Percentiles rank a stretch among this genome's conserved stretches.
phyloP scores from a whole-genome alignment of 2,797 vertebrate species.

The Lindbergichthys nudifrons region DNA sequence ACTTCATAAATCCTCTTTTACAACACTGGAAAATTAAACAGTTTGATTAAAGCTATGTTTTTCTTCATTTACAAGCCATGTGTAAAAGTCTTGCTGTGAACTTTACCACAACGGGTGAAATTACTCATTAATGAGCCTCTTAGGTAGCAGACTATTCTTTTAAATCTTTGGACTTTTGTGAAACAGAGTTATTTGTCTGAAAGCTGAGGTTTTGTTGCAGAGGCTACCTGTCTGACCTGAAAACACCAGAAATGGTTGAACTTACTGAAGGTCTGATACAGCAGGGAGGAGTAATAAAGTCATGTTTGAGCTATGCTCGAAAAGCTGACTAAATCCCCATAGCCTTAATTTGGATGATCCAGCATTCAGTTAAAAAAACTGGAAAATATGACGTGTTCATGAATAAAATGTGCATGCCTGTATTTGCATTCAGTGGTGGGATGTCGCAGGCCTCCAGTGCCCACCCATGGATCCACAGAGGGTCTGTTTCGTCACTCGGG shows the following conservation, averaged over 20 bases:
- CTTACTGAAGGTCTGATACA: conserved; percentile 16
- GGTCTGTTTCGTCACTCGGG: conserved; percentile 90
- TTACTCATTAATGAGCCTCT: conserved; percentile 58
- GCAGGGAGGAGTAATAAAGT: conserved; percentile 19
- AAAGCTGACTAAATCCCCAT: conserved; percentile 25
- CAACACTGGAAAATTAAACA: conserved; percentile 62
- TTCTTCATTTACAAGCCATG: conserved; percentile 57
- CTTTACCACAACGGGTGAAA: conserved; percentile 52
- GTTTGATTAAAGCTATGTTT: conserved; percentile 60
- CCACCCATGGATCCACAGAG: conserved; percentile 86
- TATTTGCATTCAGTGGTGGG: conserved; percentile 89
- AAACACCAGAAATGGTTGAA: conserved; percentile 23
- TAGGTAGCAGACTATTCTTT: conserved; percentile 29
- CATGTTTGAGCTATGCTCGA: conserved; percentile 13
- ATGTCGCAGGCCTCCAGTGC: conserved; percentile 89
- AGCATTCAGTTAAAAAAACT: not conserved
- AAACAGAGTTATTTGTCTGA: conserved; percentile 26
- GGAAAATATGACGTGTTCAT: conserved; percentile 23
- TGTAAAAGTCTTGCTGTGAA: conserved; percentile 56
- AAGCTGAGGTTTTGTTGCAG: conserved; percentile 20
- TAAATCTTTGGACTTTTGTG: conserved; percentile 32
- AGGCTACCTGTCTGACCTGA: conserved; percentile 31
- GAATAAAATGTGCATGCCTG: conserved; percentile 78
- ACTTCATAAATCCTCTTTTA: conserved; percentile 68
- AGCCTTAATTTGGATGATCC: conserved; percentile 14